Evolutionary conservation across 1,140 invertebrate species (phyloP), one percentile per base, ranked within the genome.

Genomic region (Drosophila parabipectinata): DNA sequence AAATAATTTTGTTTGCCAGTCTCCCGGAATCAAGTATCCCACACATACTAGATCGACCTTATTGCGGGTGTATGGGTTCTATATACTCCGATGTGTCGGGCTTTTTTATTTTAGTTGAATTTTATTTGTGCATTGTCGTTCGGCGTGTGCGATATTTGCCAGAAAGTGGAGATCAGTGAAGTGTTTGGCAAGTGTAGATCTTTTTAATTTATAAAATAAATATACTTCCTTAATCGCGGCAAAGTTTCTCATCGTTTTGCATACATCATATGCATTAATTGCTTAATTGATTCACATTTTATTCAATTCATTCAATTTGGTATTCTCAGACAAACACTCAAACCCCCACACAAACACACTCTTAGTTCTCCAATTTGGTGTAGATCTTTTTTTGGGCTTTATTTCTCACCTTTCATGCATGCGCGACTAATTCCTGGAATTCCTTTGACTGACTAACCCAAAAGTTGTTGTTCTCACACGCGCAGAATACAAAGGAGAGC

Each of bases 361-460:
- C 48, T 41, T 4, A 28, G 18, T 54, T 67, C 7, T 47, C 48
- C 48, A 8, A 45, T 37, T 37, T 37, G 51, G 18, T 9, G 18
- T 54, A 55, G 66, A 72, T 80, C 74, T 87, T 18, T 37, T 37
- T 37, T 37, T 44, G 41, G 10, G 41, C 41, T 71, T 63, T 51
- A 58, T 82, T 47, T 88, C 83, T 88, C 83, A 88, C 83, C 84
- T 88, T 73, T 64, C 57, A 77, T 59, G 78, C 54, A 73, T 64
- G 69, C 73, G 61, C 63, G 67, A 69, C 54, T 72, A 71, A 88
- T 88, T 88, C 83, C 83, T 74, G 79, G 83, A 88, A 88, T 88
- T 87, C 82, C 82, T 87, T 87, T 87, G 82, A 87, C 82, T 87
- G 84, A 87, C 82, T 87, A 85, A 87, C 78, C 79, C 74, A 73